Base-by-base conservation (phyloP, 1,140 invertebrate species). In the Caerostris darwini region DNA sequence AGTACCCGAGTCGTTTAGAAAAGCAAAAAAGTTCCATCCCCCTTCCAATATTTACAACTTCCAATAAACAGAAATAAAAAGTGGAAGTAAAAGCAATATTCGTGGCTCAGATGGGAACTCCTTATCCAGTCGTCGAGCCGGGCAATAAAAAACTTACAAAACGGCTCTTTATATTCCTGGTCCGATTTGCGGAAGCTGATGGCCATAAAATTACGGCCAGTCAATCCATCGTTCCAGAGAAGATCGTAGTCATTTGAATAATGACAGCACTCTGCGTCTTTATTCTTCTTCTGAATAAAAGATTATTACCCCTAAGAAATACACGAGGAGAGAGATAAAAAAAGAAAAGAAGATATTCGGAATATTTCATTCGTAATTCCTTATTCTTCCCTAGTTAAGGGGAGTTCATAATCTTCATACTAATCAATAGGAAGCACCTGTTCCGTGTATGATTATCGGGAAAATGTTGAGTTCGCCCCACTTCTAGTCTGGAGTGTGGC, bases 231-330 rank as follows among this genome's bases (percentile, higher is more conserved):
- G 71, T 50, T 77, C n/a, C n/a, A n/a, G 19, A 71, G 87, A 89
- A 89, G 61, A 50, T 67, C 87, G 64, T 10, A 67, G 64, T 89
- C 87, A 89, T 89, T 89, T 89, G 87, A 89, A 89, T 89, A 89
- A 89, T 89, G 87, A 89, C 61, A 53, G 14, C n/a, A n/a, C 61
- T 87, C 58, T 58, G 56, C 85, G 50, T 87, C 85, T 87, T 87
- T 87, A 87, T 87, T 87, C 58, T 50, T 17, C 6, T 19, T 14
- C 61, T 67, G 87, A 89, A 89, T 89, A 69, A 69, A 89, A 89
- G 87, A 89, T 89, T 89, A 89, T 89, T 89, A 56, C 87, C 19
- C 58, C 19, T n/a, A 61, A 87, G 85, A 14, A 87, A 34, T n/a
- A 83, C 82, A 58, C 6, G n/a, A n/a, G n/a, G 85, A 50, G 59